phyloP scores from a whole-genome alignment of 2,888 invertebrate genomes.

The Eupithecia subfuscata region DNA sequence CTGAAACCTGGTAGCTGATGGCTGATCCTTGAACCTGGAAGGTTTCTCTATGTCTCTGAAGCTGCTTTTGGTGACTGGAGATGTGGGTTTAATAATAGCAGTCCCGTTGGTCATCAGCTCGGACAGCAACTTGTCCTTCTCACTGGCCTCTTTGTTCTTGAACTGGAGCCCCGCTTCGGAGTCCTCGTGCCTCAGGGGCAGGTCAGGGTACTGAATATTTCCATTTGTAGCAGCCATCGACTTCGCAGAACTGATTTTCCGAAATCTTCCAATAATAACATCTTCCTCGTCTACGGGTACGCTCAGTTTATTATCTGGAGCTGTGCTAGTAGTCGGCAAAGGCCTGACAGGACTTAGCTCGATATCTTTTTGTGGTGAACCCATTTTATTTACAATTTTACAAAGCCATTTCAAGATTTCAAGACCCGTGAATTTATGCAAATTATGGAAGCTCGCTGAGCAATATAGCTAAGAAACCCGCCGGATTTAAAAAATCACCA shows the following conservation, averaged over 20 bases:
- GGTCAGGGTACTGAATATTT: conserved; percentile 76
- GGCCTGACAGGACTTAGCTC: conserved; percentile 73
- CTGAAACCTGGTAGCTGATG: conserved; percentile 86
- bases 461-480: neutral
- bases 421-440: conserved; percentile 10
- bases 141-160: conserved; percentile 58
- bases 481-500: neutral
- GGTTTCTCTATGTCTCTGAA: conserved; percentile 86
- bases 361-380: conserved; percentile 73
- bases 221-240: conserved; percentile 82
- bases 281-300: conserved; percentile 75
- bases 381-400: conserved; percentile 54
- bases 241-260: conserved; percentile 81
- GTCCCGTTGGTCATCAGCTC: conserved; percentile 57
- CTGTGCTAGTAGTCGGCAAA: conserved; percentile 50
- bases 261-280: conserved; percentile 79
- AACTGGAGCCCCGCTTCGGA: conserved; percentile 73
- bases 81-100: conserved; percentile 52
- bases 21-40: conserved; percentile 84
- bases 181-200: conserved; percentile 63
- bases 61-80: conserved; percentile 83
- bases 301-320: conserved; percentile 52
- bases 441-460: conserved; percentile 13
- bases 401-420: conserved; percentile 22
- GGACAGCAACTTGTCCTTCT: conserved; percentile 65